Evolutionary conservation across 2,888 invertebrate genomes (phyloP).

Genomic region (Cataglyphis rosenhaueri): DNA sequence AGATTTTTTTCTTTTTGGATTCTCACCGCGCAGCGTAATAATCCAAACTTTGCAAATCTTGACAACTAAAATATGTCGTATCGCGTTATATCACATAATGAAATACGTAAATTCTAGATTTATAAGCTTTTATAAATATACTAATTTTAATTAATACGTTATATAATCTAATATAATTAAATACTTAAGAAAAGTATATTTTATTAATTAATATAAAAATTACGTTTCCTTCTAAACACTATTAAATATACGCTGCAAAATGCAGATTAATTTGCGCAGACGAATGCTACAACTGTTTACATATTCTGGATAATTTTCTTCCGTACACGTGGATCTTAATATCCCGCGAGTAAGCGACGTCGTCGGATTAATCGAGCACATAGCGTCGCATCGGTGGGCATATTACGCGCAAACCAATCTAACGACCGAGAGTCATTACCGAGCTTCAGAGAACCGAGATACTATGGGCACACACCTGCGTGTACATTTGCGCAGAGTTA

Average conservation of each 20-base stretch:
- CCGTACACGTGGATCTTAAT: constrained; percentile 40
- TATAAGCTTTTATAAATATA: no score
- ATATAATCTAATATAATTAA: no score
- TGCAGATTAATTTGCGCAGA: not conserved
- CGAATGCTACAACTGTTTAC: not conserved
- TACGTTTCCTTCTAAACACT: not conserved
- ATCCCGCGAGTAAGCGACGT: constrained; percentile 38
- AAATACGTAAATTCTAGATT: not conserved
- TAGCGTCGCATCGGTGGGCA: constrained; percentile 62
- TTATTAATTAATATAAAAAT: not conserved
- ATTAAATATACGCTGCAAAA: not conserved
- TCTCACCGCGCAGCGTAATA: not conserved
- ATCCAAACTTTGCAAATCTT: constrained; percentile 5
- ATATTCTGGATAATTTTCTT: constrained; percentile 39
- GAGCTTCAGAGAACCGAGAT: constrained; percentile 63
- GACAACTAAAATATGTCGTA: not conserved
- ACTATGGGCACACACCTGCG: constrained; percentile 65
- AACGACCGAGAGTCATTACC: constrained; percentile 73
- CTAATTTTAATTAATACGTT: no score
- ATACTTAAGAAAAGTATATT: not conserved
- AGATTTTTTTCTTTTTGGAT: constrained; percentile 5
- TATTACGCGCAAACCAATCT: constrained; percentile 71
- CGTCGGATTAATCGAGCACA: constrained; percentile 64
- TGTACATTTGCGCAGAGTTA: constrained; percentile 59
- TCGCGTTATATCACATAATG: not conserved